Base-by-base conservation (phyloP, 1,140 invertebrate species). In the Caligus rogercresseyi region DNA sequence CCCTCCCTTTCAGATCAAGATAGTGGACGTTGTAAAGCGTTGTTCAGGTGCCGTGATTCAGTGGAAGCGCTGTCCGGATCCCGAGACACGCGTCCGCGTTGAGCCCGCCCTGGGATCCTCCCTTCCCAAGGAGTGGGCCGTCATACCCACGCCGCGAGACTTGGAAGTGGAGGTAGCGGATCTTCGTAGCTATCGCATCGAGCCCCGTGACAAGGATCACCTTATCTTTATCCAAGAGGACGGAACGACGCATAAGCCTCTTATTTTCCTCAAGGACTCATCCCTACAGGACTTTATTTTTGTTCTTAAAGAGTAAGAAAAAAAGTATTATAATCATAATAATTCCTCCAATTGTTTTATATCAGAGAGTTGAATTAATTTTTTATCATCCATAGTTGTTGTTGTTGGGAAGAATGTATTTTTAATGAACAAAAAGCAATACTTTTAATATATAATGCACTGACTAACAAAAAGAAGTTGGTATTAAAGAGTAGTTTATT, bases 181-280 rank as follows among this genome's bases (percentile, higher is more conserved):
- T 7, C n/a, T 43, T 11, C 7, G n/a, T 11, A 43, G 31, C 31
- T 43, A 43, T 43, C 7, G 31, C 7, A 43, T 43, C 31, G 31
- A 43, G 31, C 31, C 31, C 31, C 31, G 7, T 11, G 31, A 43
- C 7, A 43, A 43, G 31, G 31, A 43, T 7, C 31, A n/a, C n/a
- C 31, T 43, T 43, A n/a, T 43, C 7, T 43, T 43, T 43, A 43
- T 43, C n/a, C 31, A 43, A 43, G 31, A 83, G 68, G 83, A 85
- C 69, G 82, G 83, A 13, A 80, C 83, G 0, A 79, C 81, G 64
- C 82, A 86, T 66, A 83, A 83, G 65, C 82, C 83, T 15, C 83
- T 87, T 69, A 84, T 88, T 68, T 93, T 93, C 73, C 85, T 89
- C 71, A 79, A 85, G 68, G 85, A 83, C 11, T 43, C 31, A 43